Base-by-base conservation (phyloP, 1,140 invertebrate genomes). In the Pachyrhynchus sulphureomaculatus region DNA sequence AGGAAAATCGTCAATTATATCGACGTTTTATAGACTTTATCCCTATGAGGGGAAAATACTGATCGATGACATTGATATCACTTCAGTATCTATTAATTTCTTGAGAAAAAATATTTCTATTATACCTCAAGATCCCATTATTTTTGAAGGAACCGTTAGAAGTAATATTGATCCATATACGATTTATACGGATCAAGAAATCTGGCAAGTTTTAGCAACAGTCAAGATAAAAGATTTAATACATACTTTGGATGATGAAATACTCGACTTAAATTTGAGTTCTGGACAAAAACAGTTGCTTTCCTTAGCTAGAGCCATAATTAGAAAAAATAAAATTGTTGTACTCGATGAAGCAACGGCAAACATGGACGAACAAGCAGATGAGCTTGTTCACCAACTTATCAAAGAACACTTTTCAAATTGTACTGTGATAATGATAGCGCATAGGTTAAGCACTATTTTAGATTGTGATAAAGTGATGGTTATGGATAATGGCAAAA, bases 401-500 rank as follows among this genome's bases (percentile, higher is more conserved):
- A 84, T 84, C 66, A 84, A 85, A 33, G 82, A 79, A 24, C 84
- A 86, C 65, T 93, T 93, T 76, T 75, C 76, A 0, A 73, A 85
- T 52, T 88, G 86, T 56, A 93, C 91, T 0, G 87, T 93, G 9
- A 76, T 94, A 6, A 93, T 91, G 0, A 92, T 93, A 66, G 91
- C 91, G 10, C 91, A 93, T 78, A 79, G 91, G 29, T 76, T 93
- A 8, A 86, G 91, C 67, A 92, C 90, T 0, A 88, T 94, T 34
- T 87, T 94, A 83, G 89, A 93, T 70, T 88, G 83, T 62, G 86
- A 88, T 69, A 80, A 83, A 55, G 83, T 92, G 59, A 78, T 93
- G 69, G 88, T 91, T 0, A 84, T 92, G 81, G 84, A 88, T 70
- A 82, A 80, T 12, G 85, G 85, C 5, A 72, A 47, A 17, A 39